These are phyloP conservation scores for Boleophthalmus pectinirostris DNA, from an alignment of 2,113 vertebrate genomes.

Conservation along the genomic window DNA sequence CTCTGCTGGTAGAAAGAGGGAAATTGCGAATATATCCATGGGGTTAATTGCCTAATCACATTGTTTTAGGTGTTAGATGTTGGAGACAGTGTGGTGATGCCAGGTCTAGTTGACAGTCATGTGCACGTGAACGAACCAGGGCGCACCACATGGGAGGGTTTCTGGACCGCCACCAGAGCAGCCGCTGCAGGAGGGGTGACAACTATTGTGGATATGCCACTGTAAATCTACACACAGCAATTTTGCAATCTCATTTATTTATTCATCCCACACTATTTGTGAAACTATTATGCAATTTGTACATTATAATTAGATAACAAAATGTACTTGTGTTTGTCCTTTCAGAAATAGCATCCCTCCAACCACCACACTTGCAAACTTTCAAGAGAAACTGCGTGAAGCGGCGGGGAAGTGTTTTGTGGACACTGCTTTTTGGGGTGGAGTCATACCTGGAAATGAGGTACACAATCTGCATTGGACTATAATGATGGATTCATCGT, in stretches of 20 bases:
- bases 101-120: conserved; percentile 82
- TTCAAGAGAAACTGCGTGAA: conserved; percentile 70
- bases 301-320: background rate
- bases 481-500: no score
- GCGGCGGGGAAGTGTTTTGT: conserved; percentile 80
- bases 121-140: conserved; percentile 85
- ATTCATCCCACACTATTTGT: background rate
- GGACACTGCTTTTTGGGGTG: conserved; percentile 85
- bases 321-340: background rate
- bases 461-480: conserved; percentile 40
- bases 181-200: conserved; percentile 86
- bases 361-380: conserved; percentile 77
- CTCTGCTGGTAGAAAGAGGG: background rate
- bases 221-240: conserved; percentile 53
- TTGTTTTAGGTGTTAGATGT: conserved; percentile 77
- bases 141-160: conserved; percentile 81
- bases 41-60: background rate
- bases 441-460: conserved; percentile 81
- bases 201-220: conserved; percentile 85
- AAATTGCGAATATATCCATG: no score
- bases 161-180: conserved; percentile 78
- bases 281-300: background rate
- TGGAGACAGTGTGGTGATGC: conserved; percentile 82
- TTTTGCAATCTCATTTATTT: background rate
- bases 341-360: conserved; percentile 80